Conservation (phyloP, 2,113 vertebrate genomes). For the Varanus komodoensis region DNA sequence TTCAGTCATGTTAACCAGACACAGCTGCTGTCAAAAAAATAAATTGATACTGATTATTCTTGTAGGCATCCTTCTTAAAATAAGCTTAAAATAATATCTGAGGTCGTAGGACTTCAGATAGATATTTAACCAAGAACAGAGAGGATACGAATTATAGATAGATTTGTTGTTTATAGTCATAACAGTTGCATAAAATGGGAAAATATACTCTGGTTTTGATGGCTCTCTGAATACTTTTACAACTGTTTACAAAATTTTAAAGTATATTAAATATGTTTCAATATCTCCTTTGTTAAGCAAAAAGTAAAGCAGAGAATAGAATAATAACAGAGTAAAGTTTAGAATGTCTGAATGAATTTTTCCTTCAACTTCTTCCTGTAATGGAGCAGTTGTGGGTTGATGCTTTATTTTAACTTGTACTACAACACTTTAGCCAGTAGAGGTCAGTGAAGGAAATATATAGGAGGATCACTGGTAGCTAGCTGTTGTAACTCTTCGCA, state of each 20-base stretch:
- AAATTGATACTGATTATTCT: not conserved
- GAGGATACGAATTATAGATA: not conserved
- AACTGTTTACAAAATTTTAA: not conserved
- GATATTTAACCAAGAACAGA: not conserved
- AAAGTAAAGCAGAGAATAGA: not conserved
- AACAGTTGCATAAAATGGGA: not conserved
- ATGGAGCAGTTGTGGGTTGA: not conserved
- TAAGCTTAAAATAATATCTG: no score
- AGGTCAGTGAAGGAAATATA: constrained; percentile 16
- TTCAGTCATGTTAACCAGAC: not conserved
- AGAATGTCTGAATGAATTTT: not conserved
- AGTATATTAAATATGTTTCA: not conserved
- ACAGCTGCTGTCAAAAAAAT: no score
- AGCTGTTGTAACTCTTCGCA: not conserved
- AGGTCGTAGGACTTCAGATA: no score
- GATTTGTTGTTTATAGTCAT: not conserved
- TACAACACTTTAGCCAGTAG: constrained; percentile 7
- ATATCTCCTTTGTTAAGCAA: not conserved
- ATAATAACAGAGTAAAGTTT: not conserved
- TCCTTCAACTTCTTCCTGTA: not conserved
- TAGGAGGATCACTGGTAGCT: not conserved
- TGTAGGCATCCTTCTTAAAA: not conserved
- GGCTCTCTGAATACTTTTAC: not conserved
- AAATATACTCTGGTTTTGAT: not conserved
- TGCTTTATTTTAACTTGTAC: not conserved